phyloP scores from a whole-genome alignment of 2,888 invertebrate species.

The Ligdia adustata region DNA sequence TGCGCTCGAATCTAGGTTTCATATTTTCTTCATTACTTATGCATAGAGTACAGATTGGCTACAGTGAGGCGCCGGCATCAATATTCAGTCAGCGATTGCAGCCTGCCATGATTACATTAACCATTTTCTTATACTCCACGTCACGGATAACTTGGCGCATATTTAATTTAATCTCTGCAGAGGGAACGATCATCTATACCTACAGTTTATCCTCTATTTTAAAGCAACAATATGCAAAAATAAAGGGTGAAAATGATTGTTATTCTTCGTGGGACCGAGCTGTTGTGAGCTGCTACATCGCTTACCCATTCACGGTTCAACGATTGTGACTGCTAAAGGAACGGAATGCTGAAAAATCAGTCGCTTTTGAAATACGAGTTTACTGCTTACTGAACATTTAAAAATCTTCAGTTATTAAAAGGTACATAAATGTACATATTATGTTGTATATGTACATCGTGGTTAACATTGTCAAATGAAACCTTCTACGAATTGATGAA shows the following conservation, averaged over 20 bases:
- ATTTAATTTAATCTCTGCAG: constrained; percentile 12
- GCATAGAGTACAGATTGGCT: constrained; percentile 81
- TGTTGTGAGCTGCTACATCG: neutral
- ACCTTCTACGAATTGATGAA: neutral
- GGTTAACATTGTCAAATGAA: no score
- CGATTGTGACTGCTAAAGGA: neutral
- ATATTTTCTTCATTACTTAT: constrained; percentile 80
- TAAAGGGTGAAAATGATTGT: neutral
- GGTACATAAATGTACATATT: no score
- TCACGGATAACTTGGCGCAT: constrained; percentile 22
- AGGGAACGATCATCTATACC: neutral
- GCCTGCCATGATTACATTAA: constrained; percentile 51
- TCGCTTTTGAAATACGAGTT: neutral
- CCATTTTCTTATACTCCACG: constrained; percentile 40
- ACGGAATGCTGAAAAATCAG: neutral
- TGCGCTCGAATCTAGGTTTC: constrained; percentile 65
- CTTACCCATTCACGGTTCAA: neutral
- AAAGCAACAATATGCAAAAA: neutral
- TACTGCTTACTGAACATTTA: no score
- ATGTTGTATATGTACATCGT: no score
- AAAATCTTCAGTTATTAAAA: no score
- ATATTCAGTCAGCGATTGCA: constrained; percentile 70
- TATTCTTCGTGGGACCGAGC: constrained; percentile 1
- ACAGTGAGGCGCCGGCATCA: constrained; percentile 68
- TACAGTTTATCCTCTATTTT: neutral